Conservation (phyloP, 2,113 vertebrate genomes). For the Elanus axillaris region DNA sequence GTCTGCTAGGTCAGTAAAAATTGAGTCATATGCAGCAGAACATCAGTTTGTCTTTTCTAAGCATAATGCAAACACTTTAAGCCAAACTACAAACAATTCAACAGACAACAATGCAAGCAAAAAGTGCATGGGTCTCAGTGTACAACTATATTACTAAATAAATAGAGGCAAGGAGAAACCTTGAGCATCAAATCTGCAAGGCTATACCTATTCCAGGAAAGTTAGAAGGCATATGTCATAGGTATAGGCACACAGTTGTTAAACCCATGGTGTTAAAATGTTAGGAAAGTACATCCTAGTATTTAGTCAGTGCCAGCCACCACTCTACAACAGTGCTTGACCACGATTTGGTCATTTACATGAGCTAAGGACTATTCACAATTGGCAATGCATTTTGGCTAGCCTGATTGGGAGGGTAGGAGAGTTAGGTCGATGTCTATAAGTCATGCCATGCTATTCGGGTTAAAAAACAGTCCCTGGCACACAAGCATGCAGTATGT, state of each 20-base stretch:
- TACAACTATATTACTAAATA: background rate
- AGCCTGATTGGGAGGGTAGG: background rate
- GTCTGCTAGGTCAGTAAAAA: background rate
- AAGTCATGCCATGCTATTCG: background rate
- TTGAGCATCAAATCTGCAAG: background rate
- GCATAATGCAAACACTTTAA: background rate
- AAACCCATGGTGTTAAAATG: background rate
- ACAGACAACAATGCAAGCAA: background rate
- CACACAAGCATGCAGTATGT: background rate
- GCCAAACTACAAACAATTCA: background rate
- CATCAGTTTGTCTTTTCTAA: background rate
- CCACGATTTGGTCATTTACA: rapidly evolving
- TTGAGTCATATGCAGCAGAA: background rate
- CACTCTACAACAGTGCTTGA: background rate
- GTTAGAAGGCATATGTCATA: background rate
- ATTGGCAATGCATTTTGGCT: background rate
- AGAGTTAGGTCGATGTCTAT: background rate
- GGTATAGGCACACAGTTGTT: background rate
- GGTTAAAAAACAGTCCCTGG: background rate
- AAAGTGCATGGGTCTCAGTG: background rate
- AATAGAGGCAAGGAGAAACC: background rate
- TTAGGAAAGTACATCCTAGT: background rate
- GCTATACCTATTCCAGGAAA: background rate
- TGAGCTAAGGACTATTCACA: background rate
- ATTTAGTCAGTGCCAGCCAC: background rate